Percentiles rank a stretch among this genome's conserved stretches.
phyloP scores from a whole-genome alignment of 2,113 vertebrate genomes.

The Sclerurus mexicanus region DNA sequence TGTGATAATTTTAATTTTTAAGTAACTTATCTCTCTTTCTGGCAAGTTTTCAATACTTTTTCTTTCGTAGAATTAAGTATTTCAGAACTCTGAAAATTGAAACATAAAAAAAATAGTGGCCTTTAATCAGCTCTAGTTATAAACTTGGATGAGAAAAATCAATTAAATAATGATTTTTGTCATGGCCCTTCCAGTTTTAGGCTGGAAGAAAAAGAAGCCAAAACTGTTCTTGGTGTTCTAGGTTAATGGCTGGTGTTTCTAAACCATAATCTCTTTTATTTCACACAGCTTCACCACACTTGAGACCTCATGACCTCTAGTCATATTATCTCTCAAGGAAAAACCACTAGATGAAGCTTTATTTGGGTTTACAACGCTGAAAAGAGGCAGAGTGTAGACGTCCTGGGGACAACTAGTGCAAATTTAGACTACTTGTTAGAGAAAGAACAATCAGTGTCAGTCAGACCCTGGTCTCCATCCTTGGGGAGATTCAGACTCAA shows the following conservation, averaged over 20 bases:
- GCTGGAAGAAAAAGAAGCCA: background rate
- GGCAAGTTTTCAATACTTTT: background rate
- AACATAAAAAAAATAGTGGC: background rate
- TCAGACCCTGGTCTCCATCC: background rate
- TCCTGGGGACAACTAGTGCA: background rate
- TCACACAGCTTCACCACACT: background rate
- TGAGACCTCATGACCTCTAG: background rate
- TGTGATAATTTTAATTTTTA: background rate
- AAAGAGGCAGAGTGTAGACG: background rate
- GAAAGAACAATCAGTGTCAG: background rate
- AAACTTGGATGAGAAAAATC: background rate
- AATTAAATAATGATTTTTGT: background rate
- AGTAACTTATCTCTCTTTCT: background rate
- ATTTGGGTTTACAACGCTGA: background rate
- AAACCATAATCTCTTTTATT: background rate
- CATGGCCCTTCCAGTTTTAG: background rate
- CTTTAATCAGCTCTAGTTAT: background rate
- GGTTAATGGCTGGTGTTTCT: background rate
- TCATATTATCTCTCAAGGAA: background rate
- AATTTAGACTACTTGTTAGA: background rate
- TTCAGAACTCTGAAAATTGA: background rate
- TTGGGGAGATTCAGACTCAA: background rate
- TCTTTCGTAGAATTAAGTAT: background rate
- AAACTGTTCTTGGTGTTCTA: background rate
- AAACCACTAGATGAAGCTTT: background rate